Evolutionary conservation across 2,797 vertebrate genomes (phyloP).

Genomic region (Pristis pectinata): DNA sequence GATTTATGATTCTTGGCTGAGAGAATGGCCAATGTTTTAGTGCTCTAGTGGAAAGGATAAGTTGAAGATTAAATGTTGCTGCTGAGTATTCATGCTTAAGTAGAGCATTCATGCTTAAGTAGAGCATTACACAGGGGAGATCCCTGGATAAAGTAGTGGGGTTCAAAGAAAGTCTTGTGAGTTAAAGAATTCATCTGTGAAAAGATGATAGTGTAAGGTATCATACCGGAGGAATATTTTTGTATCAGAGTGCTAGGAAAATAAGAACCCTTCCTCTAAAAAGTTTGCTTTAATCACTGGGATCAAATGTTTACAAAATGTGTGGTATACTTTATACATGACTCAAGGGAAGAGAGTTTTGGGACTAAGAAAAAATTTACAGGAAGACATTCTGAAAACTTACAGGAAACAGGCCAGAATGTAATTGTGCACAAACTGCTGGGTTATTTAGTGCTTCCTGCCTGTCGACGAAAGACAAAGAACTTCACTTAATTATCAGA

Average conservation of each 20-base stretch:
- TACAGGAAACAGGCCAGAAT: constrained; percentile 51
- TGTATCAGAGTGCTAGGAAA: background rate
- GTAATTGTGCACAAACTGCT: constrained; percentile 47
- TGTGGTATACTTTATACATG: constrained; percentile 34
- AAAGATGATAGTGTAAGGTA: background rate
- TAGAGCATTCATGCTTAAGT: background rate
- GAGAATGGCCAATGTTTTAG: background rate
- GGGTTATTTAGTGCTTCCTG: constrained; percentile 50
- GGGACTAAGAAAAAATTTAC: constrained; percentile 45
- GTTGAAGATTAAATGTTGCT: background rate
- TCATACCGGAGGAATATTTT: background rate
- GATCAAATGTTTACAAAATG: background rate
- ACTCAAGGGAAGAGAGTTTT: constrained; percentile 43
- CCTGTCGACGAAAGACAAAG: constrained; percentile 48
- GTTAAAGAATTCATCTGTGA: background rate
- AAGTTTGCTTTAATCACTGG: background rate
- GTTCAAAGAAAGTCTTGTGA: background rate
- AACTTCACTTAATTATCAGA: constrained; percentile 44
- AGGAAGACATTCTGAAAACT: constrained; percentile 48
- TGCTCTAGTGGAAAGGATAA: background rate
- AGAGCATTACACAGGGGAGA: background rate
- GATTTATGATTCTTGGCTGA: background rate
- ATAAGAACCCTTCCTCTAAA: background rate
- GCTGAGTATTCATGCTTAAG: background rate
- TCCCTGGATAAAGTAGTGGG: background rate